Conservation (phyloP, 2,797 vertebrate genomes). For the Thripadectes ignobilis region DNA sequence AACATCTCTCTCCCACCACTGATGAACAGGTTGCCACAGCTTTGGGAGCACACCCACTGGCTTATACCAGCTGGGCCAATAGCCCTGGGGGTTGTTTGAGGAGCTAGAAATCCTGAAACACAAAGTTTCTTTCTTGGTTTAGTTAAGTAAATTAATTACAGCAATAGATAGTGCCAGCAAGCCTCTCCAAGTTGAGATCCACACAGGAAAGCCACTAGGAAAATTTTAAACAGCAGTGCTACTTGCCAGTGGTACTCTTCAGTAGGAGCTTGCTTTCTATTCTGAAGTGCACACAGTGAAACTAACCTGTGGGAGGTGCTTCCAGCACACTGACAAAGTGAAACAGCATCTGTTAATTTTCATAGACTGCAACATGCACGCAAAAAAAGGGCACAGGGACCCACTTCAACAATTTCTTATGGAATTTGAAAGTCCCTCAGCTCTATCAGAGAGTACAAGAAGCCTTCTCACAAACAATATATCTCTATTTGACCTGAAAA, state of each 20-base stretch:
- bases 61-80: neutral
- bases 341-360: conserved; percentile 42
- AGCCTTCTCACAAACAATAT: neutral
- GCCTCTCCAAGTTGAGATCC: neutral
- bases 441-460: neutral
- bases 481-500: neutral
- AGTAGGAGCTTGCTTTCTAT: neutral
- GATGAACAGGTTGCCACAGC: neutral
- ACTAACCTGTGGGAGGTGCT: conserved; percentile 51
- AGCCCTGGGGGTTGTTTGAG: neutral
- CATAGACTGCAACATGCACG: neutral
- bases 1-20: neutral
- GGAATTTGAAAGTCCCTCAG: neutral
- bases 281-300: neutral
- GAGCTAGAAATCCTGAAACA: neutral
- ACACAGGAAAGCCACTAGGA: neutral
- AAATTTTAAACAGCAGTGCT: neutral
- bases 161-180: neutral
- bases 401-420: neutral
- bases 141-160: conserved; percentile 3
- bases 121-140: neutral
- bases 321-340: conserved; percentile 27
- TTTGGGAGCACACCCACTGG: neutral
- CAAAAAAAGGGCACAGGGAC: neutral
- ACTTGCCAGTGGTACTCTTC: neutral